Percentiles rank a stretch among this genome's conserved stretches.
These are phyloP conservation scores for Manis crassicaudata DNA, from an alignment of 2,797 vertebrate genomes.

Conservation along the genomic window DNA sequence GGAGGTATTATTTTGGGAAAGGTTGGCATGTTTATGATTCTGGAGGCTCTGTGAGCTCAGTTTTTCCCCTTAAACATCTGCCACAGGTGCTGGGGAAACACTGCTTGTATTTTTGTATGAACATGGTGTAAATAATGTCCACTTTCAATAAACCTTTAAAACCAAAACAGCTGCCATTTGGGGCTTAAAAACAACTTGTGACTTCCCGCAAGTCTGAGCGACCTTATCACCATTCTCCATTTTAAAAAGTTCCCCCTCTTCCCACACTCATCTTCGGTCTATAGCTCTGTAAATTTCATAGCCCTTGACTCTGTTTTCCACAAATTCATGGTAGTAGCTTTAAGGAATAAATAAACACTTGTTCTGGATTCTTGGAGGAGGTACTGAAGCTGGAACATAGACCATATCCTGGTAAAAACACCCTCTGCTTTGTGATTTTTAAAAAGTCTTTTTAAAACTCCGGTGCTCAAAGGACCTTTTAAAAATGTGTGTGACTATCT, in stretches of 20 bases:
- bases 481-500: background rate
- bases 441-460: background rate
- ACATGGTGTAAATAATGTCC: constrained; percentile 79
- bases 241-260: background rate
- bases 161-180: constrained; percentile 75
- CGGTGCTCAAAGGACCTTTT: background rate
- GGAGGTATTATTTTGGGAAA: constrained; percentile 70
- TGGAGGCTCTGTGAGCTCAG: constrained; percentile 78
- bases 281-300: background rate
- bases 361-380: background rate
- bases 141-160: constrained; percentile 80
- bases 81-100: constrained; percentile 78
- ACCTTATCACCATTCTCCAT: constrained; percentile 52
- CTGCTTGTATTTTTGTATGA: constrained; percentile 79
- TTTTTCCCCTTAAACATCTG: constrained; percentile 80
- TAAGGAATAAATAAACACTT: constrained; percentile 32
- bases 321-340: constrained; percentile 1
- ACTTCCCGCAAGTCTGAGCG: constrained; percentile 65
- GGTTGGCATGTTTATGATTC: constrained; percentile 77
- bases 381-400: background rate
- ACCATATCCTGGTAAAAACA: background rate
- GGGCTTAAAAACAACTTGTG: constrained; percentile 73
- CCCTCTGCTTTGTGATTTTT: background rate
- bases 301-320: constrained; percentile 15
- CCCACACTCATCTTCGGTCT: background rate